A percentile compares a stretch with the other conserved stretches of the same genome.
Conservation (phyloP, 2,113 vertebrate species). For the Nycticryphes semicollaris region DNA sequence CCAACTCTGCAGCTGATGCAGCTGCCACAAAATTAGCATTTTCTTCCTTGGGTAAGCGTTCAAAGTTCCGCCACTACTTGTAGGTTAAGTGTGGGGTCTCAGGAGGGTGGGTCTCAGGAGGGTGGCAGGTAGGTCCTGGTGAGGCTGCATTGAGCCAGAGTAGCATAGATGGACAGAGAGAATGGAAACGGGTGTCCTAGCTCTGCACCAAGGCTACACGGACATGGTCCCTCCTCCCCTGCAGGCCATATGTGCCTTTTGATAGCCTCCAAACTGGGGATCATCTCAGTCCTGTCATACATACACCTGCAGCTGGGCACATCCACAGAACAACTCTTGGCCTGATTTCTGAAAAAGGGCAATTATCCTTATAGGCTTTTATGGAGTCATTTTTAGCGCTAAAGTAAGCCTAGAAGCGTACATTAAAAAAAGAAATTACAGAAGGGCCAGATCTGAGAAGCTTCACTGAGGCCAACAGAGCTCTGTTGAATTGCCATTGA, state of each 20-base stretch:
- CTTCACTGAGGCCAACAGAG: background rate
- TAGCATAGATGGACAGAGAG: fast-evolving
- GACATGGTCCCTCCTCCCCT: background rate
- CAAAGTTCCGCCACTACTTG: background rate
- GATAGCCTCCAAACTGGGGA: background rate
- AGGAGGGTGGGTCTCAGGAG: no score
- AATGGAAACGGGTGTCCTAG: fast-evolving
- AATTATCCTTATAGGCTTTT: background rate
- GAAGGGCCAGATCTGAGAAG: background rate
- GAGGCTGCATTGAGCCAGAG: background rate
- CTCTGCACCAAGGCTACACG: background rate
- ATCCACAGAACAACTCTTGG: background rate
- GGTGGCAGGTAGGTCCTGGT: background rate
- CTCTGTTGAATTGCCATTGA: background rate
- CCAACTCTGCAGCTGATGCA: background rate
- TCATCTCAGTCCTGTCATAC: background rate
- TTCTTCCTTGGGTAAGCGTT: background rate
- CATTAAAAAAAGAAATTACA: background rate
- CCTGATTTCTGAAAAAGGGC: background rate
- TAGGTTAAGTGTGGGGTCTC: background rate
- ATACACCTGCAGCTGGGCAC: background rate
- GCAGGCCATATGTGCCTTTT: background rate
- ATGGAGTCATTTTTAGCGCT: background rate
- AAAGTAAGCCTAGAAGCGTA: background rate
- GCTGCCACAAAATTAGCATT: background rate